phyloP scores from a whole-genome alignment of 2,888 invertebrate species.

The Amphiduros pacificus region DNA sequence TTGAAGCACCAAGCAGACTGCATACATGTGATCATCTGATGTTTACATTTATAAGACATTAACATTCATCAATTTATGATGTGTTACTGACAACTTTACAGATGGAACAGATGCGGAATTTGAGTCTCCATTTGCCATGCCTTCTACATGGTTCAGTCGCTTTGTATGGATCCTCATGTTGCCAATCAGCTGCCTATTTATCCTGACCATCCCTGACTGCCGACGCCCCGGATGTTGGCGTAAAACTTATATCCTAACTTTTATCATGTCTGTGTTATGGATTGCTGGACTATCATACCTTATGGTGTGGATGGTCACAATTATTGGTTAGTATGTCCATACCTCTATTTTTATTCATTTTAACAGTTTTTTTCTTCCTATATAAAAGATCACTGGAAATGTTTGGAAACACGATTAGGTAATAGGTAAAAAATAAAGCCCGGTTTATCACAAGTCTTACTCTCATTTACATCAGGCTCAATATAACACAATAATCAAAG shows the following conservation, averaged over 20 bases:
- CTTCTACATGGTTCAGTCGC: slow-evolving; percentile 11
- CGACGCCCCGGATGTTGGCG: slow-evolving; percentile 45
- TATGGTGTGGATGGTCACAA: slow-evolving; percentile 57
- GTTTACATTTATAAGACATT: too few relatives aligned
- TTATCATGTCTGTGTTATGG: slow-evolving; percentile 50
- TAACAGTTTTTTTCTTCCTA: too few relatives aligned
- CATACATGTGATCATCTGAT: too few relatives aligned
- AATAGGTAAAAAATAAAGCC: too few relatives aligned
- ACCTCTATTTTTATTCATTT: too few relatives aligned
- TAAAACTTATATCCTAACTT: slow-evolving; percentile 46
- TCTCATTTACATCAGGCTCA: too few relatives aligned
- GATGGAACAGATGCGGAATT: slow-evolving; percentile 29
- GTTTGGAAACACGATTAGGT: too few relatives aligned
- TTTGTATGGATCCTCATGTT: slow-evolving; percentile 77
- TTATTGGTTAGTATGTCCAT: slow-evolving; percentile 37
- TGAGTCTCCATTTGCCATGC: slow-evolving; percentile 35
- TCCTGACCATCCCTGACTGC: slow-evolving; percentile 90
- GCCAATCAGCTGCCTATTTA: slow-evolving; percentile 82
- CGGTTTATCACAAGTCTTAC: too few relatives aligned
- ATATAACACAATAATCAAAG: too few relatives aligned
- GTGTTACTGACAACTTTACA: too few relatives aligned
- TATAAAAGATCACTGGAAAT: background rate
- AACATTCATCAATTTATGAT: too few relatives aligned
- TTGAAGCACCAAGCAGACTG: too few relatives aligned
- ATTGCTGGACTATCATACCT: slow-evolving; percentile 50